phyloP scores from a whole-genome alignment of 2,113 vertebrate genomes.

The Lichenostomus cassidix region DNA sequence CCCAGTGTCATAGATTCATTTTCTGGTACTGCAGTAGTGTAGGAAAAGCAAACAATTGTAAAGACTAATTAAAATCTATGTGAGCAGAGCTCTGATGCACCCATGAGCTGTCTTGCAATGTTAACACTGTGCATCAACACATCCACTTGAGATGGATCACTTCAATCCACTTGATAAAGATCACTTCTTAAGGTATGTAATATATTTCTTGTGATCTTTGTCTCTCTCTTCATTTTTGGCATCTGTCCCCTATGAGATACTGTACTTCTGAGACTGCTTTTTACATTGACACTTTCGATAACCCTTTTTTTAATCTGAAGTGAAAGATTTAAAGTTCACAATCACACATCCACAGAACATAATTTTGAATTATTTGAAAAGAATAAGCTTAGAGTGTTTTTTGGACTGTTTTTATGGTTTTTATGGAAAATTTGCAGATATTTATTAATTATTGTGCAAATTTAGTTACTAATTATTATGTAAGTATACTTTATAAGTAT shows the following conservation, averaged over 20 bases:
- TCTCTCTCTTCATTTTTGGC: background rate
- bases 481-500: background rate
- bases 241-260: background rate
- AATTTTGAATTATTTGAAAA: background rate
- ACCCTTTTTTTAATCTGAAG: background rate
- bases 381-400: rapidly evolving
- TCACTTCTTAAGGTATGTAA: background rate
- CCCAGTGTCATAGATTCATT: background rate
- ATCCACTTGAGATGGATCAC: background rate
- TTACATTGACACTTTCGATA: background rate
- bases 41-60: background rate
- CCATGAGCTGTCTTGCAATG: background rate
- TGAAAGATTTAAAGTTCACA: background rate
- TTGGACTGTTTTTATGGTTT: background rate
- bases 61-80: background rate
- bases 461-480: background rate
- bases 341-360: background rate
- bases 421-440: background rate
- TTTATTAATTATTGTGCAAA: background rate
- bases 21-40: background rate
- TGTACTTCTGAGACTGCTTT: background rate
- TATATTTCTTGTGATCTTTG: background rate
- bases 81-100: background rate
- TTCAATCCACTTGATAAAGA: background rate
- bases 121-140: background rate